phyloP scores from a whole-genome alignment of 2,113 vertebrate species.

The Elephantulus edwardii region DNA sequence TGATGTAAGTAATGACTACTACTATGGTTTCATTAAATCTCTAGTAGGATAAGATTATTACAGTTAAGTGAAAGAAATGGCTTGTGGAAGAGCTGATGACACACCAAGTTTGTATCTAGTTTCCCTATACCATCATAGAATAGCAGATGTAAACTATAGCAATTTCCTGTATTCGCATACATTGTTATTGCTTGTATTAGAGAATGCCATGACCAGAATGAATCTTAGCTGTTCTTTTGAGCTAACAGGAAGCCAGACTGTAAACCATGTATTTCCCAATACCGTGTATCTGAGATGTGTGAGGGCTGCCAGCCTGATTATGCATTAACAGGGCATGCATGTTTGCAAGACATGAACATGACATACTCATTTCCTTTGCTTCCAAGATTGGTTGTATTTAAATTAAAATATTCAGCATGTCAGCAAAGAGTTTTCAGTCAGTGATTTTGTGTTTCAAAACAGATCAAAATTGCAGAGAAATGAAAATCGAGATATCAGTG shows the following conservation, averaged over 20 bases:
- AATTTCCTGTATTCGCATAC: conserved; percentile 18
- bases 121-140: background rate
- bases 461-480: conserved; percentile 98
- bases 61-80: background rate
- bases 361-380: conserved; percentile 27
- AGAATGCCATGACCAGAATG: conserved; percentile 1
- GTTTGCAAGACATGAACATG: conserved; percentile 9
- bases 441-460: conserved; percentile 63
- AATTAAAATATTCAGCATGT: conserved; percentile 45
- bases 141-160: background rate
- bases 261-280: conserved; percentile 24
- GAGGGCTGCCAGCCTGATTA: background rate
- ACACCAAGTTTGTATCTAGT: conserved; percentile 3
- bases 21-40: conserved; percentile 37
- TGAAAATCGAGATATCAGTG: conserved; percentile 97
- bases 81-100: background rate
- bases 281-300: background rate
- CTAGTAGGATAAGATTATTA: conserved; percentile 52
- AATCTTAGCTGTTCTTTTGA: conserved; percentile 20
- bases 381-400: conserved; percentile 38
- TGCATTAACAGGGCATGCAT: background rate
- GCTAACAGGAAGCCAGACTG: conserved; percentile 13
- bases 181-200: conserved; percentile 17
- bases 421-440: conserved; percentile 38
- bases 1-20: conserved; percentile 36